These are phyloP conservation scores for Papilio helenus DNA, from an alignment of 1,140 invertebrate species.

Conservation along the genomic window DNA sequence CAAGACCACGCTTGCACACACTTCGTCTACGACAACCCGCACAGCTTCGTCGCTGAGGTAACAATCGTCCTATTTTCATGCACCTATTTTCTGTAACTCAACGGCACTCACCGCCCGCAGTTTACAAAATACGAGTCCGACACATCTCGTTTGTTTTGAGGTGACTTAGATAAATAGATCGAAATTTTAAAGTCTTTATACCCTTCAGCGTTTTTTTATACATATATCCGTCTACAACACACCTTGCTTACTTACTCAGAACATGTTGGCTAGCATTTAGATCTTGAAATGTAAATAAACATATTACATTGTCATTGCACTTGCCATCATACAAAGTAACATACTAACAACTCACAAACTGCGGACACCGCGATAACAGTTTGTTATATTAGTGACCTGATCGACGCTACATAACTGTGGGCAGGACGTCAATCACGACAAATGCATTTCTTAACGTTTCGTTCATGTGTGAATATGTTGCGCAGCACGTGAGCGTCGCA, in stretches of 20 bases:
- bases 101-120: neutral
- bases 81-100: no score
- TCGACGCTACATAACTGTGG: neutral
- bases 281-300: neutral
- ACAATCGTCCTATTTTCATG: neutral
- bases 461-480: neutral
- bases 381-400: no score
- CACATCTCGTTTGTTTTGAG: no score
- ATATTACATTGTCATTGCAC: neutral
- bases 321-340: no score
- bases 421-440: neutral
- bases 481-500: neutral
- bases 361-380: no score
- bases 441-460: neutral
- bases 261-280: neutral
- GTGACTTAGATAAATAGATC: no score
- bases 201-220: no score
- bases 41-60: slow-evolving; percentile 74
- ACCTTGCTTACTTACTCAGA: neutral
- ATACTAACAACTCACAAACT: no score
- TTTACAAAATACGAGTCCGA: no score
- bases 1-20: slow-evolving; percentile 48
- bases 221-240: no score
- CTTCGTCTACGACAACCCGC: slow-evolving; percentile 65
- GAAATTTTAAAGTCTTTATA: no score